phyloP scores from a whole-genome alignment of 2,888 invertebrate species.

The Pyrochroa serraticornis region DNA sequence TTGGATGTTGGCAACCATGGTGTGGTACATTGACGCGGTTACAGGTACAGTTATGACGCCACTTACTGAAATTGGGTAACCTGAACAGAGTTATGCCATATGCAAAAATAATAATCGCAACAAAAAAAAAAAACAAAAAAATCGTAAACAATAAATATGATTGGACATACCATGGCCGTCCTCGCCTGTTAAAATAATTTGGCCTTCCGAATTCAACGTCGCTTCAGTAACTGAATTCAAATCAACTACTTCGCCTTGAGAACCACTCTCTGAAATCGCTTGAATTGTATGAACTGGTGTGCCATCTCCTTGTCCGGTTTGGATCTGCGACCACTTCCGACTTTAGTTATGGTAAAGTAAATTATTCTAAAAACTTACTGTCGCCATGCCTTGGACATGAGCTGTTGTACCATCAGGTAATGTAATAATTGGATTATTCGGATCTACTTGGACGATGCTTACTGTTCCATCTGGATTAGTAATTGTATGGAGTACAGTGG shows the following conservation, averaged over 20 bases:
- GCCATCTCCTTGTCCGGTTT: slow-evolving; percentile 67
- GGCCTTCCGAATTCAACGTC: slow-evolving; percentile 89
- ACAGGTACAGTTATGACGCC: slow-evolving; percentile 96
- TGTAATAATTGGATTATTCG: slow-evolving; percentile 91
- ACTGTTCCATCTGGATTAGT: slow-evolving; percentile 96
- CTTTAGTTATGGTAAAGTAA: neutral
- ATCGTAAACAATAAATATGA: neutral
- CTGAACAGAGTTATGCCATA: slow-evolving; percentile 59
- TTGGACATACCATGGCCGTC: slow-evolving; percentile 78
- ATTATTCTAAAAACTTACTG: slow-evolving; percentile 45
- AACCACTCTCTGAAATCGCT: slow-evolving; percentile 77
- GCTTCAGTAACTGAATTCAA: slow-evolving; percentile 89
- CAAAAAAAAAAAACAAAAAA: slow-evolving; percentile 13
- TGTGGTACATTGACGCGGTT: slow-evolving; percentile 94
- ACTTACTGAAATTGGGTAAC: slow-evolving; percentile 83
- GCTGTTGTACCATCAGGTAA: slow-evolving; percentile 95
- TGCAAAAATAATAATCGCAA: slow-evolving; percentile 12
- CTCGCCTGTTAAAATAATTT: slow-evolving; percentile 93
- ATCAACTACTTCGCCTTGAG: slow-evolving; percentile 83
- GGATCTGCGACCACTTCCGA: slow-evolving; percentile 59
- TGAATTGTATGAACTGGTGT: slow-evolving; percentile 70
- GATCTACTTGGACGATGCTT: slow-evolving; percentile 94
- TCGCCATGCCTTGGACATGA: slow-evolving; percentile 84
- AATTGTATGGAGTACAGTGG: slow-evolving; percentile 92
- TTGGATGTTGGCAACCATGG: slow-evolving; percentile 90